Conservation (phyloP, 2,113 vertebrate species). For the Pontoporia blainvillei region DNA sequence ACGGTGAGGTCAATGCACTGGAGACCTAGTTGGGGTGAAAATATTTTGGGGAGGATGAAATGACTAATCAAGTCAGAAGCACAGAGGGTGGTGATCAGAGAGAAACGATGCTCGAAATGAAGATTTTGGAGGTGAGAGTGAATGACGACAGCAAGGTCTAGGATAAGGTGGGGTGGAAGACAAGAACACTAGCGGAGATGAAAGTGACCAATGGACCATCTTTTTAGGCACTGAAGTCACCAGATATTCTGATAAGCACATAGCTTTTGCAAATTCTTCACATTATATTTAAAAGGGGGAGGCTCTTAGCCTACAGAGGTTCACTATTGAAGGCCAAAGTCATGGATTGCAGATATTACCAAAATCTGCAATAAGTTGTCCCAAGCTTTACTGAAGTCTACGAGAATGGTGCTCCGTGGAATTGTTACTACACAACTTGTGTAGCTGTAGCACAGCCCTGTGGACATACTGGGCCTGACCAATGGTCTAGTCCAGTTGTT, state of each 20-base stretch:
- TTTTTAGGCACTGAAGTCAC: background rate
- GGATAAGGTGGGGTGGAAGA: background rate
- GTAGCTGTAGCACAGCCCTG: background rate
- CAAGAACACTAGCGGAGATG: background rate
- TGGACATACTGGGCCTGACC: background rate
- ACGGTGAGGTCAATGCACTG: background rate
- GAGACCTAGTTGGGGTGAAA: background rate
- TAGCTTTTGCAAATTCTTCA: background rate
- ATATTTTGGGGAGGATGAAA: background rate
- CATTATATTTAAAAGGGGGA: background rate
- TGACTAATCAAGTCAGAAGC: background rate
- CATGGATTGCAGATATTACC: background rate
- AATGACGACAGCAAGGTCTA: background rate
- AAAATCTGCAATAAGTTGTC: background rate
- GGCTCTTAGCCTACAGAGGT: background rate
- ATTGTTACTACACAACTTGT: background rate
- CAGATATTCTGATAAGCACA: background rate
- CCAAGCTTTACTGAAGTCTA: background rate
- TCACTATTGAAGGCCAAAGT: background rate
- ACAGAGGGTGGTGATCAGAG: background rate
- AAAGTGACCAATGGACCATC: background rate
- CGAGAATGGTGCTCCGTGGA: fast-evolving
- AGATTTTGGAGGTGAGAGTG: background rate
- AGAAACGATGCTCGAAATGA: background rate
- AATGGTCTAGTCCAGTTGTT: background rate